Conservation (phyloP, 2,797 vertebrate species). For the Microchirus variegatus region DNA sequence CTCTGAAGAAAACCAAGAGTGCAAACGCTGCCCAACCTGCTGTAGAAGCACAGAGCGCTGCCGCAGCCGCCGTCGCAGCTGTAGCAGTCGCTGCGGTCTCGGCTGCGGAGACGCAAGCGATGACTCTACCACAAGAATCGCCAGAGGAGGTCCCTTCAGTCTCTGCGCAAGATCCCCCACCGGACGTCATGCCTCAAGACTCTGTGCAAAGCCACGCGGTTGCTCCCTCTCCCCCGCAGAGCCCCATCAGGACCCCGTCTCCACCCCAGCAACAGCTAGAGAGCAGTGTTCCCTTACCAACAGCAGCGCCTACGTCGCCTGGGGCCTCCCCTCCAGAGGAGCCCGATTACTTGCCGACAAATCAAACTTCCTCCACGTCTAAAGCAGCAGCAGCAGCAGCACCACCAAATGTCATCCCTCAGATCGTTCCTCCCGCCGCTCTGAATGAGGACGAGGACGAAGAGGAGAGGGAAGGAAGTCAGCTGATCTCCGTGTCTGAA, state of each 20-base stretch:
- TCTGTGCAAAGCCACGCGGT: conserved; percentile 9
- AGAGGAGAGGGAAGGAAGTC: conserved; percentile 79
- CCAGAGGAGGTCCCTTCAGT: conserved; percentile 24
- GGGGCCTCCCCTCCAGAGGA: conserved; percentile 19
- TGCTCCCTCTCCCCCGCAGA: conserved; percentile 19
- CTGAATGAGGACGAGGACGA: conserved; percentile 78
- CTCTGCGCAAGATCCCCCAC: conserved; percentile 7
- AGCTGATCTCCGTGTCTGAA: conserved; percentile 82
- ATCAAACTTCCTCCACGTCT: conserved; percentile 37
- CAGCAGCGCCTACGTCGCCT: conserved; percentile 13
- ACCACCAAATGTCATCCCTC: conserved; percentile 7
- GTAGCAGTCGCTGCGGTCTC: conserved; percentile 4
- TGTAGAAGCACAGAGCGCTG: not conserved
- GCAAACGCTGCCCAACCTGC: conserved; percentile 17
- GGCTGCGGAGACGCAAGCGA: conserved; percentile 12
- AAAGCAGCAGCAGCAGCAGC: conserved; percentile 8
- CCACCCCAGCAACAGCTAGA: conserved; percentile 14
- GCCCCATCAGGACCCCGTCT: conserved; percentile 10
- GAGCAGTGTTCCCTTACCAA: not conserved
- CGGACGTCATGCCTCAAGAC: conserved; percentile 31
- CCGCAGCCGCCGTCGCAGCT: not conserved
- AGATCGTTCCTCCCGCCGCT: conserved; percentile 22
- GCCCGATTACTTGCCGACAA: conserved; percentile 17
- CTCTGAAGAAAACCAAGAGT: conserved; percentile 27
- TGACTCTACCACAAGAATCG: conserved; percentile 13